Base-by-base conservation (phyloP, 2,888 invertebrate species). In the Scaptomyza cyrtandrae region DNA sequence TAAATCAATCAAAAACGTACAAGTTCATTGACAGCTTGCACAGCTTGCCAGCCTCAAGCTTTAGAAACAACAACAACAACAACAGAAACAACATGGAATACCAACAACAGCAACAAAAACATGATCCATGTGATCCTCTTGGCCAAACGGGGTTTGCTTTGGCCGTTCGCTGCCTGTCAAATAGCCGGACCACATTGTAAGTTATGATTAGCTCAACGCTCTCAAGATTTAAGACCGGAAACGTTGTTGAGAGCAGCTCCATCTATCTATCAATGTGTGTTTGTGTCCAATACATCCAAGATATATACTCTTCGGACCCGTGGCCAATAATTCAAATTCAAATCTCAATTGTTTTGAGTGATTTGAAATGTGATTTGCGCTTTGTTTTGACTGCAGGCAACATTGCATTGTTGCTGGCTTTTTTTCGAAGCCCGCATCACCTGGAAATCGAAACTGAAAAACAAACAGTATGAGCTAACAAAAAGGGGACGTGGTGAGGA, bases 1-100 rank as follows among this genome's bases (percentile, higher is more conserved):
- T 91, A 91, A 91, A 90, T 90, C 90, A 90, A 90, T 91, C 89
- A 89, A 85, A 78, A 72, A 78, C 77, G 63, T 89, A 90, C 90
- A 89, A 90, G 90, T 90, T 89, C 88, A 90, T 89, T 90, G 90
- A 90, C 91, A 91, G 90, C 91, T 88, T 82, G 84, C 86, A 89
- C 89, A 89, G 86, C 88, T 88, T 88, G 86, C 85, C 81, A 55
- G 80, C 84, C 88, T 49, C 56, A 70, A 86, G 77, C 78, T 46
- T 6, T 43, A 29, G 9, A 54, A 39, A 3, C 37, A 49, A 14
- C 60, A 59, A 11, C 60, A 44, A 11, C 60, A 54, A 10, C 52
- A 52, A 37, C 49, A 46, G 35, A 53, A 44, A 1, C 14, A 49
- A 16, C 57, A 59, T 9, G 24, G 24, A 24, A 24, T 24, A 24